phyloP scores from a whole-genome alignment of 1,140 invertebrate species.

The Scaptomyza graminum region DNA sequence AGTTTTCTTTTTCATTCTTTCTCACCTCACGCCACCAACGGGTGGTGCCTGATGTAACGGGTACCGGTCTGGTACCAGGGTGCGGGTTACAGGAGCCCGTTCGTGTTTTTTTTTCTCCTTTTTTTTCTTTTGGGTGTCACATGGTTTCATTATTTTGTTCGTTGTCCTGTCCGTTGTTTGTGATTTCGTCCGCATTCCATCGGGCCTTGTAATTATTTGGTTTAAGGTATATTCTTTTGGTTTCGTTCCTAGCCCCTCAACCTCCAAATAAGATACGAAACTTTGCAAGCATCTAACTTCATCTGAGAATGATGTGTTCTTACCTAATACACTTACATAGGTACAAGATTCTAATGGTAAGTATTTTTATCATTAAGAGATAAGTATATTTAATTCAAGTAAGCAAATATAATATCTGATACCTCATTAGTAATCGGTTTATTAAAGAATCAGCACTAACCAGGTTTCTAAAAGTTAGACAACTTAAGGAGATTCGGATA shows the following conservation, averaged over 20 bases:
- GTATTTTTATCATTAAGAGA: too few species aligned
- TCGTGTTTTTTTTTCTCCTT: neutral
- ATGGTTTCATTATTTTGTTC: conserved; percentile 3
- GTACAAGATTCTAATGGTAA: too few species aligned
- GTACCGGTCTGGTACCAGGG: conserved; percentile 11
- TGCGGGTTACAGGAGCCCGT: conserved; percentile 15
- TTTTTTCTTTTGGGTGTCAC: conserved; percentile 32
- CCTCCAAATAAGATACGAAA: too few species aligned
- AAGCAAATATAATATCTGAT: too few species aligned
- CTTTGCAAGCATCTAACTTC: too few species aligned
- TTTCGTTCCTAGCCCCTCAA: neutral
- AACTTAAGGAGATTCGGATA: too few species aligned
- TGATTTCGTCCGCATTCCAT: conserved; percentile 16
- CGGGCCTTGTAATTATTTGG: conserved; percentile 73
- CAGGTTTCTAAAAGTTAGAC: too few species aligned
- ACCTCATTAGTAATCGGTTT: too few species aligned
- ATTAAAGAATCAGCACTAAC: too few species aligned
- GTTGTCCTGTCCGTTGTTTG: conserved; percentile 41
- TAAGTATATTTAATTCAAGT: too few species aligned
- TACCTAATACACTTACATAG: too few species aligned
- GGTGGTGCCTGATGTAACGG: conserved; percentile 24
- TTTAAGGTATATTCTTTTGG: conserved; percentile 41
- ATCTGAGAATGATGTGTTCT: too few species aligned
- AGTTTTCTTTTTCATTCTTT: neutral
- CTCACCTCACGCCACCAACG: conserved; percentile 33